Evolutionary conservation across 2,888 invertebrate genomes (phyloP).

Genomic region (Lamellibrachia columna): DNA sequence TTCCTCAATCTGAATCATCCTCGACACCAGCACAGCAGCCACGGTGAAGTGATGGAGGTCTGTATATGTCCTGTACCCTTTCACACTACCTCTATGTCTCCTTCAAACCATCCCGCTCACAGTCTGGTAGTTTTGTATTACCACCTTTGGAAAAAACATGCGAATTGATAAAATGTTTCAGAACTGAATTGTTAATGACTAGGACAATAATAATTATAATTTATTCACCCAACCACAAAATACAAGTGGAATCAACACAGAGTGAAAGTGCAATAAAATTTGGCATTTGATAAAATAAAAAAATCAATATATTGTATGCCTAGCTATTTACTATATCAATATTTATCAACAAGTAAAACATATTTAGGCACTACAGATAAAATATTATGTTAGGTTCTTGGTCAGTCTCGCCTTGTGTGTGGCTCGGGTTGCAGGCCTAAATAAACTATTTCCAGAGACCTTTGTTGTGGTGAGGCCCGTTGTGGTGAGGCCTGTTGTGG

Average conservation of each 20-base stretch:
- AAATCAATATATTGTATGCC: no score
- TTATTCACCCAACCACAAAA: slow-evolving; percentile 21
- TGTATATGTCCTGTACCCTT: not conserved
- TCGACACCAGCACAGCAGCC: slow-evolving; percentile 73
- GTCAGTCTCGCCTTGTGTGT: slow-evolving; percentile 1
- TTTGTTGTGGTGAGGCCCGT: no score
- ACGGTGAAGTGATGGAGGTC: slow-evolving; percentile 83
- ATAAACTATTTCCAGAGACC: no score
- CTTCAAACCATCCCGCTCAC: not conserved
- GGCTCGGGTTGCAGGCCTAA: not conserved
- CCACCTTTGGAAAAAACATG: not conserved
- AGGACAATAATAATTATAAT: no score
- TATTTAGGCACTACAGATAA: no score
- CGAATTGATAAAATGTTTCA: no score
- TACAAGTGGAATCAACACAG: slow-evolving; percentile 23
- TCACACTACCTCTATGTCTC: not conserved
- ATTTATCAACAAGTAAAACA: no score
- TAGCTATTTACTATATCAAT: not conserved
- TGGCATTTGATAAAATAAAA: no score
- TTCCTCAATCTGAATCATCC: slow-evolving; percentile 82
- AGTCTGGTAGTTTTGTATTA: not conserved
- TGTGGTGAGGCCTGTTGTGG: no score
- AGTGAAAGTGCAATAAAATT: not conserved
- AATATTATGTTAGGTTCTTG: not conserved
- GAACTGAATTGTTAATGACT: no score